phyloP scores from a whole-genome alignment of 2,888 invertebrate species.

The Sinotaia quadrata region DNA sequence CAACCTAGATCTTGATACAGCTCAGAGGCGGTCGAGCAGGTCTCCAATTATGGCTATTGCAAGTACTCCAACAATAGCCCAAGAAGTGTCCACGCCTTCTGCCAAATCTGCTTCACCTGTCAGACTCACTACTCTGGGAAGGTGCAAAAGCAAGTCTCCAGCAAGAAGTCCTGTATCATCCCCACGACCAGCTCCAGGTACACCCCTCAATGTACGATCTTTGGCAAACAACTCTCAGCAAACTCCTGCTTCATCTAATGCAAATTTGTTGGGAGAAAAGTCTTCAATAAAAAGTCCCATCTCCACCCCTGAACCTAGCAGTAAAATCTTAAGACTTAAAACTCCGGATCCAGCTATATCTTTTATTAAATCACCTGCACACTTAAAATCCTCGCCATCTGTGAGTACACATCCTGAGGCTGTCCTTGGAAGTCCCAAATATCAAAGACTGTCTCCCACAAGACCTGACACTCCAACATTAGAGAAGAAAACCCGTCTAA shows the following conservation, averaged over 20 bases:
- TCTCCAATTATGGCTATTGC: not conserved
- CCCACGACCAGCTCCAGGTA: too few species aligned
- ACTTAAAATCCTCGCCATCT: too few species aligned
- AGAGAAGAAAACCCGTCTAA: too few species aligned
- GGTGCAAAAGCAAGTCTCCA: not conserved
- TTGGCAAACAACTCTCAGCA: too few species aligned
- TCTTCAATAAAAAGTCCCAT: too few species aligned
- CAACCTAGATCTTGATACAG: too few species aligned
- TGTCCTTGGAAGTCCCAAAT: too few species aligned
- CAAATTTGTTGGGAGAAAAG: not conserved
- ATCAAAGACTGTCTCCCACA: too few species aligned
- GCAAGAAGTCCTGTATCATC: not conserved
- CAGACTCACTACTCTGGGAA: not conserved
- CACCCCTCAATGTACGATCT: too few species aligned
- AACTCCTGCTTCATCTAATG: too few species aligned
- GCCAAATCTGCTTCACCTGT: not conserved
- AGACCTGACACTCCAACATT: too few species aligned
- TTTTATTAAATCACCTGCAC: slow-evolving; percentile 5
- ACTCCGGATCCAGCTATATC: not conserved
- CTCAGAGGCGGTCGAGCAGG: not conserved
- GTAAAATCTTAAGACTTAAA: not conserved
- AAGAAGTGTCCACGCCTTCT: not conserved
- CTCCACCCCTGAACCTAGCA: not conserved
- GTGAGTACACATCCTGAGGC: too few species aligned
- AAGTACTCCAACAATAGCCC: not conserved